Conservation (phyloP, 92 coral and sea anemone genomes). For the Phenganax marumi region DNA sequence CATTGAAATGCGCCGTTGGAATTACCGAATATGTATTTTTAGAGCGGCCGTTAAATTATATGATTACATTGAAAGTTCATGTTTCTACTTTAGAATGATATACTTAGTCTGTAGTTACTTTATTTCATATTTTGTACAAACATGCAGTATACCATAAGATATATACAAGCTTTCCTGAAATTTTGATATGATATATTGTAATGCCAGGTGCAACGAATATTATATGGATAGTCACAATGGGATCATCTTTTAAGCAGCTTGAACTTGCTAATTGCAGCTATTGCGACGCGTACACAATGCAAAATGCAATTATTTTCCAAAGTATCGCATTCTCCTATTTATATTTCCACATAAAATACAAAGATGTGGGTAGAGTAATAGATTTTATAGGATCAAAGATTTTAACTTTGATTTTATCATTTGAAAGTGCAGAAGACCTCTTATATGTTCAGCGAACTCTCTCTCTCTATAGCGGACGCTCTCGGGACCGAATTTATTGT, state of each 20-base stretch:
- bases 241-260: constrained; percentile 1
- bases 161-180: not conserved
- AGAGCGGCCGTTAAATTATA: not conserved
- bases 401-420: not conserved
- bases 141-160: not conserved
- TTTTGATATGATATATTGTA: not conserved
- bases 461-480: not conserved
- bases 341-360: not conserved
- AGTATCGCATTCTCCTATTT: not conserved
- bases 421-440: not conserved
- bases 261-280: constrained; percentile 22
- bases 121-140: not conserved
- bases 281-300: constrained; percentile 34
- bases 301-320: not conserved
- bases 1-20: not conserved
- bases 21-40: not conserved
- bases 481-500: not conserved
- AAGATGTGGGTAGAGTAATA: not conserved
- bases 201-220: constrained; percentile 23
- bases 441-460: not conserved
- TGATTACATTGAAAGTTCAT: not conserved
- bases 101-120: not conserved
- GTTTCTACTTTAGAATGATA: not conserved
- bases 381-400: not conserved
- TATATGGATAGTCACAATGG: not conserved